These are phyloP conservation scores for Charina bottae DNA, from an alignment of 2,113 vertebrate species.

Conservation along the genomic window DNA sequence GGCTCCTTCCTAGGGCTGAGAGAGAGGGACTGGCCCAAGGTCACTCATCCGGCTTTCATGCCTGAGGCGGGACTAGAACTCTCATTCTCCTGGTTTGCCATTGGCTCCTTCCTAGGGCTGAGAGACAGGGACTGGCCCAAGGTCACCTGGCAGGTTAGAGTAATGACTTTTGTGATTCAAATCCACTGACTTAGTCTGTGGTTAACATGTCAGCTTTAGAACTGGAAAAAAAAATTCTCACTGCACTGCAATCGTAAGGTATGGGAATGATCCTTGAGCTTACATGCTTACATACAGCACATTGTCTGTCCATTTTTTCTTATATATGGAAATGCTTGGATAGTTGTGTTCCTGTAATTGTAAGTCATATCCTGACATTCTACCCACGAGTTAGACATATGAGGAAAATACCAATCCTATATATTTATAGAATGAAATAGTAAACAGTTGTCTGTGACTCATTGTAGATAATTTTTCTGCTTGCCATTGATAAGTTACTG, in stretches of 20 bases:
- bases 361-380: background rate
- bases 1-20: no score
- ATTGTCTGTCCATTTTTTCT: no score
- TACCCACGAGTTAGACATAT: no score
- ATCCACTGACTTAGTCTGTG: background rate
- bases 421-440: background rate
- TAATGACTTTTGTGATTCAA: background rate
- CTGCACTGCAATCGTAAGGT: background rate
- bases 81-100: no score
- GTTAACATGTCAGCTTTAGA: background rate
- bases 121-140: no score
- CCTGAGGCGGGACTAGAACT: no score
- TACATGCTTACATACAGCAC: background rate
- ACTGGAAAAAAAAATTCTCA: background rate
- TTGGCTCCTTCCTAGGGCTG: no score
- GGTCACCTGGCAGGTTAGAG: background rate
- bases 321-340: background rate
- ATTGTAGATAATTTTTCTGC: background rate
- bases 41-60: no score
- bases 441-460: background rate
- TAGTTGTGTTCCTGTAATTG: background rate
- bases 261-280: background rate
- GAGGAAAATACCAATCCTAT: background rate
- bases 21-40: no score
- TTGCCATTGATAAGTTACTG: background rate